Base-by-base conservation (phyloP, 2,113 vertebrate genomes). In the Psophia crepitans region DNA sequence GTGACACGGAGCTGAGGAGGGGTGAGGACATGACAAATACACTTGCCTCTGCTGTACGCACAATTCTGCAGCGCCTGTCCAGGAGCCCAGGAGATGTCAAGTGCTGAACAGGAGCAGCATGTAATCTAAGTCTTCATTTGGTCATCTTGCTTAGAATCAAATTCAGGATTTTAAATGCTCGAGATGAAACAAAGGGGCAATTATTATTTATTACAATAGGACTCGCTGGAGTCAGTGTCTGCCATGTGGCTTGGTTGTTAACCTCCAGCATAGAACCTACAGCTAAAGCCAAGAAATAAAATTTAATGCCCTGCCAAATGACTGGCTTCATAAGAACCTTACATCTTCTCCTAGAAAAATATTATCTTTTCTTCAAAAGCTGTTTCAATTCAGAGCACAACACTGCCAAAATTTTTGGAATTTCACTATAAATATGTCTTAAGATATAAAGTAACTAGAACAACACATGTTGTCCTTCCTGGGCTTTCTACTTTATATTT, bases 321-420 rank as follows among this genome's bases (percentile, higher is more conserved):
- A 48, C 73, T 73, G 61, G n/a, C 53, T 91, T 92, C 58, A 9
- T 51, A 83, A 75, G 61, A 77, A 77, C 39, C 44, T 87, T 60
- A 46, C 19, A 69, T 83, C 44, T 89, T 84, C 39, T 69, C 70
- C 74, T 65, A 84, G 28, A 82, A 93, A 95, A 96, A 92, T 69
- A 83, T 49, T 60, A 79, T 65, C 44, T 76, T 94, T 95, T 96
- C 74, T 95, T 95, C 81, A 94, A 95, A 89, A 94, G 14, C 15
- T 43, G 12, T 66, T 95, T 91, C 66, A 63, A 24, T 73, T 92
- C 58, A 79, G 53, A 89, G 41, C 11, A 43, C 11, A 61, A 37
- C 17, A 35, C 24, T 70, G 54, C 37, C 66, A 96, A 83, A 96
- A 61, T 69, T 11, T 28, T 89, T 74, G 81, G 61, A 92, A 89